A percentile compares a stretch with the other conserved stretches of the same genome.
These are phyloP conservation scores for Karalla daura DNA, from an alignment of 2,797 vertebrate species.

Conservation along the genomic window DNA sequence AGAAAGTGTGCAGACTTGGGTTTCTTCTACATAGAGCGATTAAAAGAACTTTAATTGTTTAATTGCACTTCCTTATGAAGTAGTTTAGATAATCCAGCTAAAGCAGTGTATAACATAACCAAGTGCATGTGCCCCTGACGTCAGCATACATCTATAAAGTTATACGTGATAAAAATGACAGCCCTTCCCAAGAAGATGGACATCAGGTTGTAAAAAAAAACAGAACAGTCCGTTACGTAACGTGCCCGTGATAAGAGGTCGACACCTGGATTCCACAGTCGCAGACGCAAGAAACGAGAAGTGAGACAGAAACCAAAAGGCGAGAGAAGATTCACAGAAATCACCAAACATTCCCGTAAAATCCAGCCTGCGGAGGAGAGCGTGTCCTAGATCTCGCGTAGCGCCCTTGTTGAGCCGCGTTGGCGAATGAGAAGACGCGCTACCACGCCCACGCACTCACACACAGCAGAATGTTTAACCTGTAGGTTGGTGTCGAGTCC, in stretches of 20 bases:
- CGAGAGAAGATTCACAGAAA: slow-evolving; percentile 6
- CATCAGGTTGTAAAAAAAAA: not conserved
- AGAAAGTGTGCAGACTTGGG: too few relatives aligned
- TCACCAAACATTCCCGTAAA: not conserved
- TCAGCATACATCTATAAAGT: too few relatives aligned
- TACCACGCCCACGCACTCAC: too few relatives aligned
- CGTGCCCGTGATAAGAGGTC: not conserved
- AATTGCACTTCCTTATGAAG: too few relatives aligned
- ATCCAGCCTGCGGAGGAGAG: not conserved
- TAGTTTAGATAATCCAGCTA: too few relatives aligned
- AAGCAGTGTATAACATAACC: too few relatives aligned
- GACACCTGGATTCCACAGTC: not conserved
- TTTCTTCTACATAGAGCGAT: too few relatives aligned
- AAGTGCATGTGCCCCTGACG: too few relatives aligned
- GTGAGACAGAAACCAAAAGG: slow-evolving; percentile 2
- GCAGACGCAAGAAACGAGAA: slow-evolving; percentile 13
- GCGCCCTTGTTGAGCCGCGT: not conserved
- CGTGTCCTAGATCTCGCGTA: not conserved
- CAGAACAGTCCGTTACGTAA: not conserved
- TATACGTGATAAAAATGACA: too few relatives aligned
- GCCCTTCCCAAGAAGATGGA: not conserved
- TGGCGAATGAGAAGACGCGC: too few relatives aligned
- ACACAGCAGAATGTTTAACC: not conserved
- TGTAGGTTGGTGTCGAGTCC: too few relatives aligned
- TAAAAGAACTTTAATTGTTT: too few relatives aligned